A percentile compares a stretch with the other conserved stretches of the same genome.
phyloP scores from a whole-genome alignment of 2,113 vertebrate genomes.

The Leucoraja erinaceus region DNA sequence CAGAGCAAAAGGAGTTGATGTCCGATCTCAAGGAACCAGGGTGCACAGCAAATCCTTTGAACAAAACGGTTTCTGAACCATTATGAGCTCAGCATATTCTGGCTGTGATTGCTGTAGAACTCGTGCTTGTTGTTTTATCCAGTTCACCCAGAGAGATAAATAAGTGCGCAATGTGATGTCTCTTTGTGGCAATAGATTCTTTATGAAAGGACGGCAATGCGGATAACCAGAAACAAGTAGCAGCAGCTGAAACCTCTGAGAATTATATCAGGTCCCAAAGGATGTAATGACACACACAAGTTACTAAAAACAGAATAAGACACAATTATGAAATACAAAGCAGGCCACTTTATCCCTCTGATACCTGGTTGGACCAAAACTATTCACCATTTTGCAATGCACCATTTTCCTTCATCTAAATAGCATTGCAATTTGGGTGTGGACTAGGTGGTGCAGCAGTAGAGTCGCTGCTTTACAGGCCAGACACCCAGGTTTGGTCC shows the following conservation, averaged over 20 bases:
- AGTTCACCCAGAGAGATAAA: background rate
- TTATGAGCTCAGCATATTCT: background rate
- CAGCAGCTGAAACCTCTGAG: background rate
- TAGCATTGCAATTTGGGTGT: background rate
- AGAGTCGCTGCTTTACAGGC: too few relatives aligned
- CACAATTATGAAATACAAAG: background rate
- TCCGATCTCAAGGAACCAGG: background rate
- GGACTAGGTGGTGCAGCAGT: too few relatives aligned
- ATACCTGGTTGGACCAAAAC: background rate
- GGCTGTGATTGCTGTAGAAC: background rate
- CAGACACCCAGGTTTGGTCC: too few relatives aligned
- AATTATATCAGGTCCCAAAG: background rate
- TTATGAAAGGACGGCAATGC: background rate
- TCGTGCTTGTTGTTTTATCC: background rate
- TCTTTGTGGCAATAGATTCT: background rate
- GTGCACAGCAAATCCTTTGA: background rate
- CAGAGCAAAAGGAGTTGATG: background rate
- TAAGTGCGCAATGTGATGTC: background rate
- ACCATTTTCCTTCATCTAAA: background rate
- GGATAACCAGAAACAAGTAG: background rate
- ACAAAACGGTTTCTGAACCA: background rate
- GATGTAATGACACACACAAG: background rate
- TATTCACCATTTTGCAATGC: background rate
- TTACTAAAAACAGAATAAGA: slow-evolving; percentile 7
- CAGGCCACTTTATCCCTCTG: background rate